phyloP scores from a whole-genome alignment of 2,113 vertebrate species.

The Aramus guarauna region DNA sequence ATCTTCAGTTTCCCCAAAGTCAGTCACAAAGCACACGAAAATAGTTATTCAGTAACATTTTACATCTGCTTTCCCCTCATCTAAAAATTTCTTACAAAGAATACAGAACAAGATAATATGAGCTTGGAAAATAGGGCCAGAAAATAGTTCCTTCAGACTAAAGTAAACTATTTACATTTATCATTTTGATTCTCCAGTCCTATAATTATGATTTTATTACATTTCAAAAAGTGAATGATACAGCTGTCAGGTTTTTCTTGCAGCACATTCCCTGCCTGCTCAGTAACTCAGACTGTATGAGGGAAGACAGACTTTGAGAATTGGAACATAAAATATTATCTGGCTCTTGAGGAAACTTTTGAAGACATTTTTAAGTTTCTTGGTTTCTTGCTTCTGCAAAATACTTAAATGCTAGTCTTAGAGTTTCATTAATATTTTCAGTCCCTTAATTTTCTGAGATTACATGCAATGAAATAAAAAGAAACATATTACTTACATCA shows the following conservation, averaged over 20 bases:
- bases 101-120: not conserved
- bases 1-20: not conserved
- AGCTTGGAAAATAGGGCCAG: not conserved
- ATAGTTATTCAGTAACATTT: not conserved
- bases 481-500: slow-evolving; percentile 73
- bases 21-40: not conserved
- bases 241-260: not conserved
- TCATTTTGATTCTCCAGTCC: not conserved
- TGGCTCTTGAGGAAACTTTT: not conserved
- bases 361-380: not conserved
- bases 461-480: not conserved
- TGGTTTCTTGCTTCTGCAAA: not conserved
- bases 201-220: not conserved
- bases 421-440: not conserved
- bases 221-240: not conserved
- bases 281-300: not conserved
- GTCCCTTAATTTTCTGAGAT: not conserved
- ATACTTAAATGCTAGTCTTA: not conserved
- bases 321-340: not conserved
- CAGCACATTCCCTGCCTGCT: not conserved
- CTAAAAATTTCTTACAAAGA: not conserved
- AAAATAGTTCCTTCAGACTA: not conserved
- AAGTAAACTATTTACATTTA: not conserved
- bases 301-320: not conserved
- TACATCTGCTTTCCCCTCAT: not conserved